phyloP scores from a whole-genome alignment of 2,888 invertebrate genomes.

The Nephrotoma guestfalica region DNA sequence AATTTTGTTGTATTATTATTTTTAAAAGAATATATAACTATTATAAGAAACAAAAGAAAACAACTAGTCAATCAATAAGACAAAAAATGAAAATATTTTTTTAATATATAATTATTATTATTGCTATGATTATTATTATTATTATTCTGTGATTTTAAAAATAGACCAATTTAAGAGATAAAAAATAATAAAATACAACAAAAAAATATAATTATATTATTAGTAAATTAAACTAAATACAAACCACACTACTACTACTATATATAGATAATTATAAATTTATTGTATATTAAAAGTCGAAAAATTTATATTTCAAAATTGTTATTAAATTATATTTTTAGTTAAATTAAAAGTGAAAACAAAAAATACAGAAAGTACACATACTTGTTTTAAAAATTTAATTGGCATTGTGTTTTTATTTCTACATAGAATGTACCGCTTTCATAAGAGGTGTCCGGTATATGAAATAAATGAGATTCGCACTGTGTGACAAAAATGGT shows the following conservation, averaged over 20 bases:
- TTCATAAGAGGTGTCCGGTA: too few relatives aligned
- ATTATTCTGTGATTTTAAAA: constrained; percentile 3
- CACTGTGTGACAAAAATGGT: too few relatives aligned
- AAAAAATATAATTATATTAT: background rate
- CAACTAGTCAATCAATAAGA: background rate
- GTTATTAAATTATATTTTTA: background rate
- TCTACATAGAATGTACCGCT: too few relatives aligned
- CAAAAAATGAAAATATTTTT: background rate
- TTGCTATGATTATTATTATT: background rate
- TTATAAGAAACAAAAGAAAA: background rate
- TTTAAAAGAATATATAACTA: background rate
- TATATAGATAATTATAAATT: background rate
- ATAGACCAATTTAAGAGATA: constrained; percentile 4
- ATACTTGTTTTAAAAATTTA: background rate
- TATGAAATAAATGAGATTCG: too few relatives aligned
- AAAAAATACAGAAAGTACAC: background rate
- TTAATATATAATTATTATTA: background rate
- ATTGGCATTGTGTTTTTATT: too few relatives aligned
- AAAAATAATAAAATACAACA: background rate
- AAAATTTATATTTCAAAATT: background rate
- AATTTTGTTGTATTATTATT: background rate
- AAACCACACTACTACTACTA: background rate
- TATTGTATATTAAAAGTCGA: background rate
- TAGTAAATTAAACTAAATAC: background rate
- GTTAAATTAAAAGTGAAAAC: background rate